Evolutionary conservation across 1,140 invertebrate genomes (phyloP).

Genomic region (Thalassaphorura encarpata): DNA sequence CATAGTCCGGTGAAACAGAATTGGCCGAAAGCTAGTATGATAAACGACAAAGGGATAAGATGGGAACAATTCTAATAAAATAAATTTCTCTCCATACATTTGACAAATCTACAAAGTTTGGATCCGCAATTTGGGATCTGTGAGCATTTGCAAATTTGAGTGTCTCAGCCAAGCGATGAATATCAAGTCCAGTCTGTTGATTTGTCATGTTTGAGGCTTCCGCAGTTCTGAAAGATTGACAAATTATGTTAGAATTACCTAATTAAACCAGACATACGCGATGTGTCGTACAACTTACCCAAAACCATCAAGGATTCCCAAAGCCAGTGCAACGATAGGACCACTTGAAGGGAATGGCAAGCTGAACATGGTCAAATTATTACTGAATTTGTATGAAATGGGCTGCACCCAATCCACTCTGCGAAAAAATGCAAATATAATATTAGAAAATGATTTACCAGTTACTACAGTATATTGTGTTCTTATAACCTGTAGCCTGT

Average conservation of each 20-base stretch:
- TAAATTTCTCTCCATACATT: conserved; percentile 41
- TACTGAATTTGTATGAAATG: conserved; percentile 45
- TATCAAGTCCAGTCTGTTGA: conserved; percentile 21
- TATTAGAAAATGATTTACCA: not conserved
- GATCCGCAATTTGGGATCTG: conserved; percentile 72
- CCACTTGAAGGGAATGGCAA: conserved; percentile 71
- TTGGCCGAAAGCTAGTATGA: no score
- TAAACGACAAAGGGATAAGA: not conserved
- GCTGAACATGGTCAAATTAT: conserved; percentile 56
- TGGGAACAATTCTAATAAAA: not conserved
- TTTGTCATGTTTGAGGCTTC: not conserved
- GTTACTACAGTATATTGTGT: not conserved
- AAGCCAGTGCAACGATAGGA: conserved; percentile 63
- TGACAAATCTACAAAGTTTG: conserved; percentile 56
- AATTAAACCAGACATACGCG: no score
- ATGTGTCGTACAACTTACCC: conserved; percentile 45
- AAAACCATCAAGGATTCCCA: conserved; percentile 71
- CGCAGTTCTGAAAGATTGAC: not conserved
- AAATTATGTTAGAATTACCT: no score
- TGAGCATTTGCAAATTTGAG: conserved; percentile 85
- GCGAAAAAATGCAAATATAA: no score
- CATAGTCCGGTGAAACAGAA: conserved; percentile 52
- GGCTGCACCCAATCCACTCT: conserved; percentile 57
- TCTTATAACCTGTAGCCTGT: conserved; percentile 19
- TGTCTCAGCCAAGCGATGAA: conserved; percentile 74